These are phyloP conservation scores for Terrapene triunguis DNA, from an alignment of 2,113 vertebrate species.

Conservation along the genomic window DNA sequence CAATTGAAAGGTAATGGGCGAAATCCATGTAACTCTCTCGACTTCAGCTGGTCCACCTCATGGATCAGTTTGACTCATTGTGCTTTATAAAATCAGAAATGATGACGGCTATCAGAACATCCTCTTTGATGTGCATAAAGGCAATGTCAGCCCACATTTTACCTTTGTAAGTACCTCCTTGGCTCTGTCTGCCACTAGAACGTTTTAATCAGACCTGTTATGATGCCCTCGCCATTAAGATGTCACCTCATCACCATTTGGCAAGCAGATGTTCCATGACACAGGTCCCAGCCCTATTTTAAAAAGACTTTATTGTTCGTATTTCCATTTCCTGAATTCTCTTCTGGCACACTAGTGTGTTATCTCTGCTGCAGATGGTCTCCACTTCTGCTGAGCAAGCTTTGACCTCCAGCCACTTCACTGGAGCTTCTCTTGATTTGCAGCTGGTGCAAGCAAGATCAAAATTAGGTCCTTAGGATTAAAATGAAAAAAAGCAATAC, in stretches of 20 bases:
- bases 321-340: background rate
- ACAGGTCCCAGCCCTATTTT: background rate
- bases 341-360: background rate
- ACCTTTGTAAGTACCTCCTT: background rate
- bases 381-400: background rate
- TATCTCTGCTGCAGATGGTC: background rate
- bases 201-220: too few species aligned
- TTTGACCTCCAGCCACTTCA: background rate
- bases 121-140: rapidly evolving
- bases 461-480: background rate
- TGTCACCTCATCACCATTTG: background rate
- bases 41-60: rapidly evolving
- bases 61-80: background rate
- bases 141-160: background rate
- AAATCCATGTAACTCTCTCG: rapidly evolving
- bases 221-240: background rate
- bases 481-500: background rate
- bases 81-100: background rate
- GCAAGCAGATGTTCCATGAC: background rate
- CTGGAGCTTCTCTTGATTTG: background rate
- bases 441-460: background rate
- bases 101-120: background rate
- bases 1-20: rapidly evolving
- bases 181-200: background rate
- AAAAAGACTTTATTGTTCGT: background rate